Evolutionary conservation across 2,888 invertebrate species (phyloP), one percentile per base, ranked within the genome.

Genomic region (Drosophila melanocephala): DNA sequence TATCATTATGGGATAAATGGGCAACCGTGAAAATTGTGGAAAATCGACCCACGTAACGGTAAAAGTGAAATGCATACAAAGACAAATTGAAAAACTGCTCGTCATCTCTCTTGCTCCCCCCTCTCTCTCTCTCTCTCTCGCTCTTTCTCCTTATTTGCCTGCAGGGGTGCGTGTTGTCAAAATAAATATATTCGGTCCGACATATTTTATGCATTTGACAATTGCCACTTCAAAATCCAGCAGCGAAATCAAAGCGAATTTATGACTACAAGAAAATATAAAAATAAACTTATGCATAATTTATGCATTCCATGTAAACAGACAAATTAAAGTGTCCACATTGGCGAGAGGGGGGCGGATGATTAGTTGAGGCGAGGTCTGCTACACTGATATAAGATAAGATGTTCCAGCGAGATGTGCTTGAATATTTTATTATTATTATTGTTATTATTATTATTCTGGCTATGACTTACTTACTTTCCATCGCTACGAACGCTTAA

Each of bases 221-320:
- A 84, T 83, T 81, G 86, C 82, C 79, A 82, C 81, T 80, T 80
- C 56, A 75, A 72, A 75, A 69, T 64, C 57, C 70, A 70, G 57
- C 60, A 72, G 64, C 68, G 59, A 84, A 86, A 87, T 86, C 86
- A 88, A 86, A 86, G 86, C 78, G 72, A 85, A 79, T 81, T 77
- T 78, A 78, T 73, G 75, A 80, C 75, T 62, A 73, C 79, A 76
- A 72, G 57, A 55, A 55, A 30, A 37, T 22, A 42, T 33, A 39
- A 47, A 72, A 64, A 75, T 83, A 72, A 82, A 78, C 79, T 81
- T 74, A 74, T 87, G 87, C 90, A 90, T 90, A 90, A 90, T 90
- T 90, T 83, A 83, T 82, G 85, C 87, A 82, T 87, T 83, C 82
- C 84, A 87, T 84, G 87, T 81, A 88, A 90, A 89, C 91, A 91